phyloP scores from a whole-genome alignment of 2,888 invertebrate genomes.

The Caenorhabditis angaria region DNA sequence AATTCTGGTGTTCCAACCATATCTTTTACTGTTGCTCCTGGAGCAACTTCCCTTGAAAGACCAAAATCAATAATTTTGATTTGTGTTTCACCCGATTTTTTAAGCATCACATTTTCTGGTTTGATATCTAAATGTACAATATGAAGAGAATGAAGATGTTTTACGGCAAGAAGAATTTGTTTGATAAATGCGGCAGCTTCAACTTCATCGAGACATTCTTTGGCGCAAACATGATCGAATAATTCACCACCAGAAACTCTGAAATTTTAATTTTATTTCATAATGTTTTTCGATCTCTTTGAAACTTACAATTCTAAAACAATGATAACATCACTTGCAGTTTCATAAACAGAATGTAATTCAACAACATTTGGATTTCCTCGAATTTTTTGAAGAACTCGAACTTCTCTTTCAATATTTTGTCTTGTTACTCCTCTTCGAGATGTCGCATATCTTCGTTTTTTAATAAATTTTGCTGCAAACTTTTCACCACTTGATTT shows the following conservation, averaged over 20 bases:
- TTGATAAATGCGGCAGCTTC: conserved; percentile 78
- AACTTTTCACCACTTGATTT: conserved; percentile 76
- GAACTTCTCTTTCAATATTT: conserved; percentile 77
- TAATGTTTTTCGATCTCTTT: no score
- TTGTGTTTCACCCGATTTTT: conserved; percentile 73
- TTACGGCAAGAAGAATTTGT: conserved; percentile 78
- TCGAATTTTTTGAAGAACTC: conserved; percentile 76
- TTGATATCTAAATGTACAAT: conserved; percentile 80
- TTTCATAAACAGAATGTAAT: conserved; percentile 78
- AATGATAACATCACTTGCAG: conserved; percentile 77
- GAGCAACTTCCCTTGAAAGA: conserved; percentile 74
- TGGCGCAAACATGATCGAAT: conserved; percentile 77
- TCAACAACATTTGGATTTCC: conserved; percentile 76
- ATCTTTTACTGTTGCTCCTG: conserved; percentile 75
- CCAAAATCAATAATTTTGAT: conserved; percentile 80
- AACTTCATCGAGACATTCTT: conserved; percentile 76
- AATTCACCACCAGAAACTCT: conserved; percentile 79
- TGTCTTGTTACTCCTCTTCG: conserved; percentile 77
- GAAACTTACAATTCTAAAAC: conserved; percentile 77
- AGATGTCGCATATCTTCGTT: conserved; percentile 75
- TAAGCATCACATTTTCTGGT: conserved; percentile 79
- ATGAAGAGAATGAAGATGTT: conserved; percentile 78
- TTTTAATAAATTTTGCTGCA: conserved; percentile 79
- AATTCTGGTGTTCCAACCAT: conserved; percentile 77
- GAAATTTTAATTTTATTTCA: no score